These are phyloP conservation scores for Nasonia oneida DNA, from an alignment of 2,888 invertebrate species.

Conservation along the genomic window DNA sequence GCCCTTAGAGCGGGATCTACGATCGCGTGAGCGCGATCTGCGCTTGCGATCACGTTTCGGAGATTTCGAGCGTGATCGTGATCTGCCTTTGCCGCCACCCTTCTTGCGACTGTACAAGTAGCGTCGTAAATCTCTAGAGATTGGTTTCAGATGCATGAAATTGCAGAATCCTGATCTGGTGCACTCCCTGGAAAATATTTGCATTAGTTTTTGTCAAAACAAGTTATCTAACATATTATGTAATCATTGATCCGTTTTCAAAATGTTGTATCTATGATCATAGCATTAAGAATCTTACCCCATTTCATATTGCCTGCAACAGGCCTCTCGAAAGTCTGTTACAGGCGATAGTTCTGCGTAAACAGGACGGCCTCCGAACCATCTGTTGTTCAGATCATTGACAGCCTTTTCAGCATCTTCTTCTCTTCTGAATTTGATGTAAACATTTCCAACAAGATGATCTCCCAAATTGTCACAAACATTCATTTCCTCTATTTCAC, in stretches of 20 bases:
- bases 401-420: constrained; percentile 99
- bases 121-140: constrained; percentile 95
- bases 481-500: constrained; percentile 99
- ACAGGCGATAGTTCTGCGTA: constrained; percentile 99
- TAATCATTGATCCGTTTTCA: neutral
- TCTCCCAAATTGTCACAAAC: constrained; percentile 99
- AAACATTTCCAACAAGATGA: constrained; percentile 99
- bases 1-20: constrained; percentile 76
- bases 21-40: constrained; percentile 77
- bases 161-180: constrained; percentile 99
- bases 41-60: constrained; percentile 80
- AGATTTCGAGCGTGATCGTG: constrained; percentile 83
- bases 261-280: neutral
- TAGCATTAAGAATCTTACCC: constrained; percentile 81
- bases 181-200: constrained; percentile 86
- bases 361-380: constrained; percentile 99
- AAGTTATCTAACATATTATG: neutral
- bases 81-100: constrained; percentile 79
- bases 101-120: constrained; percentile 88
- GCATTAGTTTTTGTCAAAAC: neutral
- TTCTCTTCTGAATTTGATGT: constrained; percentile 98
- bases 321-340: constrained; percentile 99
- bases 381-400: constrained; percentile 97
- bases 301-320: constrained; percentile 99
- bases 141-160: constrained; percentile 99